phyloP scores from a whole-genome alignment of 2,888 invertebrate species.

The Liopterus haemorrhoidalis region DNA sequence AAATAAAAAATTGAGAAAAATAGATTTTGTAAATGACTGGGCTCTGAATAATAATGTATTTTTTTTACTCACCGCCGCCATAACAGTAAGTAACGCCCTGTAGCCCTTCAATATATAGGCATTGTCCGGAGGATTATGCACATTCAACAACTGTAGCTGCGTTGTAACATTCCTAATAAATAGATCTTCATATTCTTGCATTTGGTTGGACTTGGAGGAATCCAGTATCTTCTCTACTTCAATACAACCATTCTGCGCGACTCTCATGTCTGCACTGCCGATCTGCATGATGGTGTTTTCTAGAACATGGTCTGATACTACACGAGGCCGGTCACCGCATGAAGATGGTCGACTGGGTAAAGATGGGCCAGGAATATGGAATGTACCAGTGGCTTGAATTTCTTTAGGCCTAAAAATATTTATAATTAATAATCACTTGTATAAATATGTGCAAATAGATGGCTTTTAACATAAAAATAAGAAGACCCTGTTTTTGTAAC shows the following conservation, averaged over 20 bases:
- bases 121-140: slow-evolving; percentile 41
- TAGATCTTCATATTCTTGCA: slow-evolving; percentile 59
- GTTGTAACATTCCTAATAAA: slow-evolving; percentile 58
- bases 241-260: slow-evolving; percentile 57
- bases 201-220: slow-evolving; percentile 48
- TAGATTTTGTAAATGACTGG: too few species aligned
- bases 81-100: slow-evolving; percentile 48
- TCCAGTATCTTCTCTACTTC: slow-evolving; percentile 63
- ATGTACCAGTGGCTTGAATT: slow-evolving; percentile 37
- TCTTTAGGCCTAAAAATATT: slow-evolving; percentile 14
- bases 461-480: too few species aligned
- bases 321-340: slow-evolving; percentile 17
- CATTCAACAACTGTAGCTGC: slow-evolving; percentile 55
- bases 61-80: slow-evolving; percentile 48
- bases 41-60: slow-evolving; percentile 7
- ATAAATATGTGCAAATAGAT: too few species aligned
- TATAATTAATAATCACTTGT: slow-evolving; percentile 13
- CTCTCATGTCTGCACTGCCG: slow-evolving; percentile 56
- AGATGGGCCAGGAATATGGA: slow-evolving; percentile 6
- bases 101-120: slow-evolving; percentile 49
- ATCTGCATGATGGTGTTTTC: slow-evolving; percentile 54
- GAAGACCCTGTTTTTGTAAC: too few species aligned
- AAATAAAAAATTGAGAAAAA: too few species aligned
- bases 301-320: slow-evolving; percentile 41
- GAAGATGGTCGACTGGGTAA: slow-evolving; percentile 4